phyloP scores from a whole-genome alignment of 2,888 invertebrate genomes.

The Oscheius sp. region DNA sequence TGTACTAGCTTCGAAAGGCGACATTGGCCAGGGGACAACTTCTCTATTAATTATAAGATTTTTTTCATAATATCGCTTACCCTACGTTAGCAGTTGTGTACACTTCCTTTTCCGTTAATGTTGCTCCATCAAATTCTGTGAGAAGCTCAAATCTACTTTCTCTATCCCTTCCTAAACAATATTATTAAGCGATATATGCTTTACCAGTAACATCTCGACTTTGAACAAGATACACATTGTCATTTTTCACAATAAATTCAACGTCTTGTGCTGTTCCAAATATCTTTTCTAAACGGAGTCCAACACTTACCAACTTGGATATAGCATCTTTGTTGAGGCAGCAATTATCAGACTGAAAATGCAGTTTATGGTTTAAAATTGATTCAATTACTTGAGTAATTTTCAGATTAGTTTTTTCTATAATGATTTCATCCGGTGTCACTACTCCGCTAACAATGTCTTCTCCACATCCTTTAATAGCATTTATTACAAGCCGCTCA shows the following conservation, averaged over 20 bases:
- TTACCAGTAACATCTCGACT: conserved; percentile 51
- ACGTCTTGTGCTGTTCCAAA: conserved; percentile 82
- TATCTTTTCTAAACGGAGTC: conserved; percentile 77
- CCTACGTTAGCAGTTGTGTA: conserved; percentile 81
- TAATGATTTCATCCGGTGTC: conserved; percentile 78
- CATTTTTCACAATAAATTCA: conserved; percentile 81
- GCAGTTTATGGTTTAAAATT: background rate
- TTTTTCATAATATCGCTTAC: conserved; percentile 71
- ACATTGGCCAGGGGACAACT: conserved; percentile 72
- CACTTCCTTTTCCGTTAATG: conserved; percentile 78
- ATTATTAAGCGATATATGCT: background rate
- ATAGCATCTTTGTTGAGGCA: conserved; percentile 38
- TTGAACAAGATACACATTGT: conserved; percentile 72
- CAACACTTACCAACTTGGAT: conserved; percentile 75
- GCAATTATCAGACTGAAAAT: conserved; percentile 36
- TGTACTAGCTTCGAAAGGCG: conserved; percentile 36
- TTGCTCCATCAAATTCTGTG: conserved; percentile 81
- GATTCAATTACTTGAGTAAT: background rate
- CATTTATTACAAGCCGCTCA: conserved; percentile 79
- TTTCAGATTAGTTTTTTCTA: conserved; percentile 20
- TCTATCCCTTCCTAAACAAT: conserved; percentile 79
- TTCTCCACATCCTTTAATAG: conserved; percentile 85
- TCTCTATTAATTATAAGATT: conserved; percentile 72
- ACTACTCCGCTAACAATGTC: conserved; percentile 83
- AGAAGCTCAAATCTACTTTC: conserved; percentile 83